Conservation (phyloP, 1,140 invertebrate species). For the Eriocheir sinensis region DNA sequence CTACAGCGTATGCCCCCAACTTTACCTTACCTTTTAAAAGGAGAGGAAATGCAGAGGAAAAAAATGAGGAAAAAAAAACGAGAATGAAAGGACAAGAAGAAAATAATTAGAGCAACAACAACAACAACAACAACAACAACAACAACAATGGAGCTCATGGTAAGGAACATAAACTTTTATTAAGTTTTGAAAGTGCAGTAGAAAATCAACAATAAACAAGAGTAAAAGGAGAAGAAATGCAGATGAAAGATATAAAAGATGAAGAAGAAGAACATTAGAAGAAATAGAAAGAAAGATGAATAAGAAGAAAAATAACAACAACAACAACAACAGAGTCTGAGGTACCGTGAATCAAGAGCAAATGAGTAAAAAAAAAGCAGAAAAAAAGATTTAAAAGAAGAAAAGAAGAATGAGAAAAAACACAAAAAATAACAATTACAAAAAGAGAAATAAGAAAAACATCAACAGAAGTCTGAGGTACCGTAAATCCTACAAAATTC, state of each 20-base stretch:
- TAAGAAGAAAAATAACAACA: neutral
- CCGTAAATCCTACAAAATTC: no score
- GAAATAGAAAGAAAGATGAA: neutral
- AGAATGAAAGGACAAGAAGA: neutral
- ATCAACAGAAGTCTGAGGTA: no score
- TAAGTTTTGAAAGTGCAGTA: no score
- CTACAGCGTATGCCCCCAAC: no score
- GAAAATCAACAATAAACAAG: neutral
- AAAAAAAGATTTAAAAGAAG: no score
- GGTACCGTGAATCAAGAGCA: neutral
- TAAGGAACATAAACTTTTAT: no score
- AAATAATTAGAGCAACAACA: conserved; percentile 2
- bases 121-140: no score
- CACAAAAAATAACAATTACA: neutral
- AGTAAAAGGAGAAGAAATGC: neutral
- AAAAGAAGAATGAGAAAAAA: neutral
- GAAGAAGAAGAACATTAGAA: neutral
- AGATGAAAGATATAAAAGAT: neutral
- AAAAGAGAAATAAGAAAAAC: no score
- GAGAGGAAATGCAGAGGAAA: neutral
- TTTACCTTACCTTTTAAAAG: no score
- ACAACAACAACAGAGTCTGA: neutral
- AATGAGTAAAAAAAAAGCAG: neutral
- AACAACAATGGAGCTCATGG: no score
- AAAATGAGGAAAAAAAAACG: neutral